These are phyloP conservation scores for Spodoptera littoralis DNA, from an alignment of 2,888 invertebrate genomes.

Conservation along the genomic window DNA sequence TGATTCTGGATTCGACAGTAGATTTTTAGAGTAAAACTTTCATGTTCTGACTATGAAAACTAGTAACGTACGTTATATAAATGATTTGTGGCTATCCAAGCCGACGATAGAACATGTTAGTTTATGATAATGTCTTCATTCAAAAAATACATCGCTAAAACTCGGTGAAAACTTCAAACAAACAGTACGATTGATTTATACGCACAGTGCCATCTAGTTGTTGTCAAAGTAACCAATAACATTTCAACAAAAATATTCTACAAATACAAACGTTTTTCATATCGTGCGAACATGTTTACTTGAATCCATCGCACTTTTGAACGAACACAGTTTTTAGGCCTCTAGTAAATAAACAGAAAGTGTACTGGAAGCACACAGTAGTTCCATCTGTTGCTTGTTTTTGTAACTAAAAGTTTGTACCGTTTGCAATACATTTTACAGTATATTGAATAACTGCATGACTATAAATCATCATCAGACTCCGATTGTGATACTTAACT, in stretches of 20 bases:
- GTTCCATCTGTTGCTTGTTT: slow-evolving; percentile 15
- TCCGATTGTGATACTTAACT: too few species aligned
- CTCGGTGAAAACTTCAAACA: neutral
- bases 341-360: slow-evolving; percentile 1
- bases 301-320: neutral
- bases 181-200: neutral
- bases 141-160: slow-evolving; percentile 6
- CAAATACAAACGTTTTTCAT: slow-evolving; percentile 2
- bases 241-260: neutral
- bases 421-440: neutral
- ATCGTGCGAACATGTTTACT: slow-evolving; percentile 9
- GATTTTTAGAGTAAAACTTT: too few species aligned
- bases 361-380: neutral
- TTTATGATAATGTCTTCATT: too few species aligned
- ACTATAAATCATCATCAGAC: too few species aligned
- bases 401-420: slow-evolving; percentile 4
- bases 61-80: too few species aligned
- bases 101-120: too few species aligned
- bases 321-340: neutral
- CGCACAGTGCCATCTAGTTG: neutral
- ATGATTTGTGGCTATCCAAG: too few species aligned
- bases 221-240: neutral
- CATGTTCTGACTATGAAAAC: too few species aligned
- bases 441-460: too few species aligned
- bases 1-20: too few species aligned